These are phyloP conservation scores for Hirudo medicinalis DNA, from an alignment of 1,140 invertebrate genomes.

Conservation along the genomic window DNA sequence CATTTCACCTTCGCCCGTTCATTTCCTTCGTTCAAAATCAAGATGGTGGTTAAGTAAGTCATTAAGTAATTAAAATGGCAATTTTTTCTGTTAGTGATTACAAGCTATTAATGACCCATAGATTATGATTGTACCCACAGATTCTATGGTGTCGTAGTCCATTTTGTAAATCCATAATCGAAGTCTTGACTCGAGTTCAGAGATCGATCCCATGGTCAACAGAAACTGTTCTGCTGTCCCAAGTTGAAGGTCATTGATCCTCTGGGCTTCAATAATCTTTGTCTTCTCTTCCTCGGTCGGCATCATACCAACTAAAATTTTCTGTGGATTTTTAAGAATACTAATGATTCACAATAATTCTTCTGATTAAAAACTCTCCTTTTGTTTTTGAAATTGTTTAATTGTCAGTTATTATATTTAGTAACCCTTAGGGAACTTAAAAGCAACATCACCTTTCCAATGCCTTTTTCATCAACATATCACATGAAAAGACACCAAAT, in stretches of 20 bases:
- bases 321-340: conserved; percentile 45
- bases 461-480: no score
- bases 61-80: no score
- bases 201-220: conserved; percentile 13
- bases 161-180: conserved; percentile 15
- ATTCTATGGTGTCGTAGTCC: conserved; percentile 17
- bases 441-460: no score
- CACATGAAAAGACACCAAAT: no score
- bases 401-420: no score
- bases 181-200: conserved; percentile 16
- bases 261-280: conserved; percentile 88
- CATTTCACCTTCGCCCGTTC: no score
- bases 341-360: no score
- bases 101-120: no score
- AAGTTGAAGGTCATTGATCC: conserved; percentile 29
- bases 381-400: no score
- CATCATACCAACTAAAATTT: conserved; percentile 83
- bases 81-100: no score
- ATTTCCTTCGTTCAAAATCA: neutral
- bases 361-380: no score
- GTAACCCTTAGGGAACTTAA: no score
- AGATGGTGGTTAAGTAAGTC: neutral
- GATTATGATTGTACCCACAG: neutral
- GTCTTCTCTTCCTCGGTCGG: conserved; percentile 90
- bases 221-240: conserved; percentile 14